These are phyloP conservation scores for Nothura maculosa DNA, from an alignment of 2,797 vertebrate genomes.

Conservation along the genomic window DNA sequence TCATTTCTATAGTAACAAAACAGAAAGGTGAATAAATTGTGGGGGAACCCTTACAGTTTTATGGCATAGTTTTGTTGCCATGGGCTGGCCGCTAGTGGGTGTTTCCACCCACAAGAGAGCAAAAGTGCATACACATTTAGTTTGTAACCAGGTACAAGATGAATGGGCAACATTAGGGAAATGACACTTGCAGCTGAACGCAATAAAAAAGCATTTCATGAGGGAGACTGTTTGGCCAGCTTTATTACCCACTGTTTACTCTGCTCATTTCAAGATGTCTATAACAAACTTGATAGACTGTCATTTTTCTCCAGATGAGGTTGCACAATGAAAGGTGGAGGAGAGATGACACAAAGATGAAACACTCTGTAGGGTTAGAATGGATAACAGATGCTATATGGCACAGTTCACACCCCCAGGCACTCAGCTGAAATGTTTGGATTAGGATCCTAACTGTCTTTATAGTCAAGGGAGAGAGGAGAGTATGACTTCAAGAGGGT, in stretches of 20 bases:
- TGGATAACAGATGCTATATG: background rate
- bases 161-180: conserved; percentile 29
- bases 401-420: background rate
- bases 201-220: conserved; percentile 54
- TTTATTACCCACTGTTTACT: conserved; percentile 5
- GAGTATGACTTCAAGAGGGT: background rate
- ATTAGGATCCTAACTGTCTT: background rate
- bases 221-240: background rate
- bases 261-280: conserved; percentile 17
- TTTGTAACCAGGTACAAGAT: conserved; percentile 35
- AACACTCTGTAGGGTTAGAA: background rate
- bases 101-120: background rate
- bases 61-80: background rate
- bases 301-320: background rate
- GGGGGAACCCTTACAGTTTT: conserved; percentile 17
- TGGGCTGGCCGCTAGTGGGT: background rate
- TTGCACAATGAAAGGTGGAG: background rate
- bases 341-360: background rate
- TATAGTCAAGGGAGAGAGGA: background rate
- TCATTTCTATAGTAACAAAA: background rate
- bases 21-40: conserved; percentile 7
- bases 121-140: background rate
- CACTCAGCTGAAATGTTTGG: background rate
- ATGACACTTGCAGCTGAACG: conserved; percentile 38
- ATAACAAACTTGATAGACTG: background rate